These are phyloP conservation scores for Hypercompe scribonia DNA, from an alignment of 2,888 invertebrate species.

Conservation along the genomic window DNA sequence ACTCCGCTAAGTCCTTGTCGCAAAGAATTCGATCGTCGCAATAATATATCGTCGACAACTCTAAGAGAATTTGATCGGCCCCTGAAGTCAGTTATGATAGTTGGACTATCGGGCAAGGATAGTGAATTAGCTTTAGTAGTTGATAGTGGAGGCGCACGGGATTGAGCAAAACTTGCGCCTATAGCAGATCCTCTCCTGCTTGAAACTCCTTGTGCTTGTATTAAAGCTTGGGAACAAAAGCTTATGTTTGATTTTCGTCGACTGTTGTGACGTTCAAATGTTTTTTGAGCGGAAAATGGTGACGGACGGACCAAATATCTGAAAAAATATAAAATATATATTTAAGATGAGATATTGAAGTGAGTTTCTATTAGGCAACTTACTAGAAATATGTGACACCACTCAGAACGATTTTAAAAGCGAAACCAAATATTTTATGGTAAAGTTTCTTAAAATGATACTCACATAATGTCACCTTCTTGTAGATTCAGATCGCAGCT, in stretches of 20 bases:
- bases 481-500: slow-evolving; percentile 98
- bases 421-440: not conserved
- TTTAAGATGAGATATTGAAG: not conserved
- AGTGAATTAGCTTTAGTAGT: slow-evolving; percentile 95
- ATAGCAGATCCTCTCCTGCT: slow-evolving; percentile 91
- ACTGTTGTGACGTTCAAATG: slow-evolving; percentile 96
- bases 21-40: slow-evolving; percentile 93
- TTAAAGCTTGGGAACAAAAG: slow-evolving; percentile 93
- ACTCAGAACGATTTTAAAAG: not conserved
- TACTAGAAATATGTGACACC: no score
- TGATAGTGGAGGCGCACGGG: slow-evolving; percentile 92
- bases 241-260: slow-evolving; percentile 96
- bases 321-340: slow-evolving; percentile 54
- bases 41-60: slow-evolving; percentile 94
- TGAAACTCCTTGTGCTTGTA: slow-evolving; percentile 83
- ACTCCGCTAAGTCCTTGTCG: slow-evolving; percentile 92
- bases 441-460: slow-evolving; percentile 17
- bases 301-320: slow-evolving; percentile 97
- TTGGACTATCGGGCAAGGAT: slow-evolving; percentile 95
- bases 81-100: slow-evolving; percentile 92
- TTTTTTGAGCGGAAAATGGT: slow-evolving; percentile 97
- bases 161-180: slow-evolving; percentile 87
- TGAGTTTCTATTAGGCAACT: not conserved
- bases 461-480: slow-evolving; percentile 98
- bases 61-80: slow-evolving; percentile 95